These are phyloP conservation scores for Cydia pomonella DNA, from an alignment of 1,140 invertebrate genomes.

Conservation along the genomic window DNA sequence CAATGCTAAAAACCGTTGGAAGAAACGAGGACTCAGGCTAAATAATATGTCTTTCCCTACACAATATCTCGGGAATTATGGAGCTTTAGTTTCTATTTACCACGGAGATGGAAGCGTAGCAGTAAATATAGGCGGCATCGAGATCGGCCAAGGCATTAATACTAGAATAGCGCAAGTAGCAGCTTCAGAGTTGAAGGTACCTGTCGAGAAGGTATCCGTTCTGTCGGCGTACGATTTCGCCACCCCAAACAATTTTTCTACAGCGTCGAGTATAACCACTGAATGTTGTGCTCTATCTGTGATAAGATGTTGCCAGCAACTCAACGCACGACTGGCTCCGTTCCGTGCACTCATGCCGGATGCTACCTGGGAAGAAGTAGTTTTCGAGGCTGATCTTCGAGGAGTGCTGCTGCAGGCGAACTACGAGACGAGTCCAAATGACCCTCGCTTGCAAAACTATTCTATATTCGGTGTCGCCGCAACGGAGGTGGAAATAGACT, in stretches of 20 bases:
- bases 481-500: slow-evolving; percentile 46
- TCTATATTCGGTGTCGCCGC: slow-evolving; percentile 43
- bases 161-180: slow-evolving; percentile 47
- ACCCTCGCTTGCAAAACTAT: slow-evolving; percentile 42
- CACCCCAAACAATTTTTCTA: slow-evolving; percentile 43
- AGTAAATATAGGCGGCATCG: slow-evolving; percentile 85
- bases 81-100: slow-evolving; percentile 83
- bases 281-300: slow-evolving; percentile 72
- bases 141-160: slow-evolving; percentile 86
- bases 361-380: slow-evolving; percentile 83
- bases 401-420: slow-evolving; percentile 47
- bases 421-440: slow-evolving; percentile 42
- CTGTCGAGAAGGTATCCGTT: slow-evolving; percentile 42
- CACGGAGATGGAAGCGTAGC: slow-evolving; percentile 85
- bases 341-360: slow-evolving; percentile 81
- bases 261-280: slow-evolving; percentile 45
- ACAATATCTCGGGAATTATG: slow-evolving; percentile 76
- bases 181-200: slow-evolving; percentile 43
- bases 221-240: slow-evolving; percentile 39
- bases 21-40: slow-evolving; percentile 83
- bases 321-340: slow-evolving; percentile 83
- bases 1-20: slow-evolving; percentile 85
- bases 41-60: slow-evolving; percentile 82
- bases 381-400: slow-evolving; percentile 75
- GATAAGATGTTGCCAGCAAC: slow-evolving; percentile 83